phyloP scores from a whole-genome alignment of 1,140 invertebrate species.

The Ostrea edulis region DNA sequence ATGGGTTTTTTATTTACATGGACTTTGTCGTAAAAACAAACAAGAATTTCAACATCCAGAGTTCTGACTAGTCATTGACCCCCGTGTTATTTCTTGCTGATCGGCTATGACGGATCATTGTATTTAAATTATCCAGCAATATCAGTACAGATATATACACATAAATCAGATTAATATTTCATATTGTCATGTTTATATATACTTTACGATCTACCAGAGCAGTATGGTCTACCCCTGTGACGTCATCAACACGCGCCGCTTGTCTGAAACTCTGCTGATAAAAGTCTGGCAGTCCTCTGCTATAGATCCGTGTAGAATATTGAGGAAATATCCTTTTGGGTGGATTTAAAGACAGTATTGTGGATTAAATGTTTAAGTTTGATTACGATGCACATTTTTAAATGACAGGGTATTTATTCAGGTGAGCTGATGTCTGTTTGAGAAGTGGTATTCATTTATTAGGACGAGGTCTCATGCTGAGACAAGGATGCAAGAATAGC shows the following conservation, averaged over 20 bases:
- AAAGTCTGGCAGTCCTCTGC: background rate
- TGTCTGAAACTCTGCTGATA: background rate
- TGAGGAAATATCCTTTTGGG: background rate
- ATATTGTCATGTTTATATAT: background rate
- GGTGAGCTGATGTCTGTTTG: background rate
- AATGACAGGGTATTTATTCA: background rate
- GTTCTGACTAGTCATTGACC: too few relatives aligned
- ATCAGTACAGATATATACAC: background rate
- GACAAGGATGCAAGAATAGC: background rate
- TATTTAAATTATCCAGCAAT: background rate
- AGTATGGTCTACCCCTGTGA: background rate
- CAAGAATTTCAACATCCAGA: too few relatives aligned
- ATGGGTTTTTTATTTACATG: too few relatives aligned
- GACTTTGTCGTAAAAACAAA: too few relatives aligned
- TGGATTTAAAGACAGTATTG: background rate
- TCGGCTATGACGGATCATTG: background rate
- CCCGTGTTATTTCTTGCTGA: background rate
- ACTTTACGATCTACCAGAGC: background rate
- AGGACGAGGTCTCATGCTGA: background rate
- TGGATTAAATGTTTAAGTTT: background rate
- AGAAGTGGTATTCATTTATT: too few relatives aligned
- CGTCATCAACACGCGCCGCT: conserved; percentile 11
- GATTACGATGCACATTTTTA: conserved; percentile 1
- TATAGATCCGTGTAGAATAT: background rate
- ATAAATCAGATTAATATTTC: conserved; percentile 31